Evolutionary conservation across 2,888 invertebrate genomes (phyloP).

Genomic region (Pardosa pseudoannulata): DNA sequence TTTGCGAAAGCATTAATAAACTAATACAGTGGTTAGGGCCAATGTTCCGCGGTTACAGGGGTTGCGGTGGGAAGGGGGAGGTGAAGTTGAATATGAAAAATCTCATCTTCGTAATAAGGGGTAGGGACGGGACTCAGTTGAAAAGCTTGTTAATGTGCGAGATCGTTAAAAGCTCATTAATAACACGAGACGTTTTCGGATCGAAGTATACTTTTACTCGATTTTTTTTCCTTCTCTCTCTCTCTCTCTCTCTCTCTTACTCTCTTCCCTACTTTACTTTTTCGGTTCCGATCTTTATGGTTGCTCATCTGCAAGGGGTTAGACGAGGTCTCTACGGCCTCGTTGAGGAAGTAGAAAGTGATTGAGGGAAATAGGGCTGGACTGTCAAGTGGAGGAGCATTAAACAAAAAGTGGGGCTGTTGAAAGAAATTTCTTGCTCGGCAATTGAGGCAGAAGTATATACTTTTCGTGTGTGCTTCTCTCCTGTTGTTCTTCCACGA

Average conservation of each 20-base stretch:
- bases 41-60: slow-evolving; percentile 15
- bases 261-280: too few species aligned
- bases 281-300: slow-evolving; percentile 32
- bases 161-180: slow-evolving; percentile 72
- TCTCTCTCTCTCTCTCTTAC: slow-evolving; percentile 2
- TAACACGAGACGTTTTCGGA: slow-evolving; percentile 57
- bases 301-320: background rate
- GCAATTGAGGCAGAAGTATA: too few species aligned
- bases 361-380: slow-evolving; percentile 1
- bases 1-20: slow-evolving; percentile 56
- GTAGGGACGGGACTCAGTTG: background rate
- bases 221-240: slow-evolving; percentile 17
- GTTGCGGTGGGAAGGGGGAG: slow-evolving; percentile 21
- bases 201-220: slow-evolving; percentile 20
- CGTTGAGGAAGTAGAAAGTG: background rate
- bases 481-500: too few species aligned
- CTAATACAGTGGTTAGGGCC: slow-evolving; percentile 58
- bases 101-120: slow-evolving; percentile 60
- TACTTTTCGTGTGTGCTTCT: too few species aligned
- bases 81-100: slow-evolving; percentile 68
- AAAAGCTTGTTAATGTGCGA: slow-evolving; percentile 62
- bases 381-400: background rate
- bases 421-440: too few species aligned
- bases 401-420: background rate
- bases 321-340: background rate